Percentiles rank a stretch among this genome's conserved stretches.
These are phyloP conservation scores for Monochamus saltuarius DNA, from an alignment of 1,140 invertebrate genomes.

Conservation along the genomic window DNA sequence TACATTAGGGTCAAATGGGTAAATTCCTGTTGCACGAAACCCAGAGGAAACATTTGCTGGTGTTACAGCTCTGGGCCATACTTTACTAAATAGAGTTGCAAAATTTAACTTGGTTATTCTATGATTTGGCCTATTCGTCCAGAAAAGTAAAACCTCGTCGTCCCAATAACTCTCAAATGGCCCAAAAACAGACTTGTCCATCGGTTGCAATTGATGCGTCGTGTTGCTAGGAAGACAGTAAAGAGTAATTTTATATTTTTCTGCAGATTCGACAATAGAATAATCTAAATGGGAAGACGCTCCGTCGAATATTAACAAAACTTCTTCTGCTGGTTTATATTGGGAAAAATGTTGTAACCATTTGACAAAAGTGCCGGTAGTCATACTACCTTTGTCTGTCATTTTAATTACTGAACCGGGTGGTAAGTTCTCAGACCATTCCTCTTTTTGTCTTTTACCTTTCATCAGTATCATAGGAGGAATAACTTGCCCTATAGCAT, in stretches of 20 bases:
- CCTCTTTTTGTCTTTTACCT: slow-evolving; percentile 41
- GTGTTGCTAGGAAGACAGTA: slow-evolving; percentile 50
- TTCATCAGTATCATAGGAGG: slow-evolving; percentile 51
- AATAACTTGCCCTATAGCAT: slow-evolving; percentile 44
- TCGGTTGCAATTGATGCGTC: slow-evolving; percentile 51
- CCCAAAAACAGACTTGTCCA: slow-evolving; percentile 47
- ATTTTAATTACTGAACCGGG: slow-evolving; percentile 39
- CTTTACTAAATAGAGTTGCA: too few species aligned
- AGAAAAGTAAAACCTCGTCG: slow-evolving; percentile 20
- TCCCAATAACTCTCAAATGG: slow-evolving; percentile 24
- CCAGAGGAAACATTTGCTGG: too few species aligned
- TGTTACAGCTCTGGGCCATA: too few species aligned
- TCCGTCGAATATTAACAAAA: slow-evolving; percentile 50
- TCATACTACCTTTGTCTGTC: slow-evolving; percentile 50
- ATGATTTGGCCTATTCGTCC: slow-evolving; percentile 1
- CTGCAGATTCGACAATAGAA: slow-evolving; percentile 41
- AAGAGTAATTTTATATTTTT: slow-evolving; percentile 43
- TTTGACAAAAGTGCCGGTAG: slow-evolving; percentile 40
- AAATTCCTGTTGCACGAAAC: too few species aligned
- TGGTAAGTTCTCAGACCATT: slow-evolving; percentile 41
- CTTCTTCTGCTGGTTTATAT: slow-evolving; percentile 39
- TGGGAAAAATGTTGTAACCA: slow-evolving; percentile 46
- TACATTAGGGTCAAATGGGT: too few species aligned
- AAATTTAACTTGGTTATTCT: too few species aligned
- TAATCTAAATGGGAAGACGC: slow-evolving; percentile 45